Percentiles rank a stretch among this genome's conserved stretches.
Conservation (phyloP, 2,113 vertebrate genomes). For the Scopus umbretta region DNA sequence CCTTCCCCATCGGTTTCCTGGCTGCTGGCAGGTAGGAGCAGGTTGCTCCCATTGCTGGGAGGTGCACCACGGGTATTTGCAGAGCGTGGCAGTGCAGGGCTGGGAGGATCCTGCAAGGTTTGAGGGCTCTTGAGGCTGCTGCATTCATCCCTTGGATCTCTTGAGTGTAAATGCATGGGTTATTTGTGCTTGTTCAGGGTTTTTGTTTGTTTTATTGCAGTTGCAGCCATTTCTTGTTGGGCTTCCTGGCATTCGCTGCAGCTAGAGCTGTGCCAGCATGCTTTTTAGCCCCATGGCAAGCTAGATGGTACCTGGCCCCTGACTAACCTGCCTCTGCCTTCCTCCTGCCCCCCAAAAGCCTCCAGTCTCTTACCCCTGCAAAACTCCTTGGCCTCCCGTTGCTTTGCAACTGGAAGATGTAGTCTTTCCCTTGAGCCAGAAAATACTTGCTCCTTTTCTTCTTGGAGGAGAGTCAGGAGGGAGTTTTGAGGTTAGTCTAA, state of each 20-base stretch:
- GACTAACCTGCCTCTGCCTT: not conserved
- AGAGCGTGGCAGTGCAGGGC: accelerated
- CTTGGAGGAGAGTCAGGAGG: not conserved
- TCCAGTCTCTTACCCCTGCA: not conserved
- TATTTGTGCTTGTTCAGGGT: not conserved
- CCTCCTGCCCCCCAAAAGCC: not conserved
- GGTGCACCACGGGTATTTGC: not conserved
- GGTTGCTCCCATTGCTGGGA: not conserved
- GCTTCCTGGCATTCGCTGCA: not conserved
- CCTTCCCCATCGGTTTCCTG: not conserved
- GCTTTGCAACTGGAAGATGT: constrained; percentile 17
- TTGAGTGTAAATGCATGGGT: not conserved
- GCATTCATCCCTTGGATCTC: not conserved
- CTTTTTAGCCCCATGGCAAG: not conserved
- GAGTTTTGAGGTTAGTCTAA: not conserved
- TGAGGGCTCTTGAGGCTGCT: not conserved
- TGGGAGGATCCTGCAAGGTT: not conserved
- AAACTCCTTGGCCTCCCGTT: not conserved
- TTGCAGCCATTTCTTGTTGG: not conserved
- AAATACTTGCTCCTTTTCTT: not conserved
- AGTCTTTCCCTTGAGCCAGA: not conserved
- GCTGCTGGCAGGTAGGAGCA: not conserved
- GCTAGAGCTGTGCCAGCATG: not conserved
- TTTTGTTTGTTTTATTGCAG: not conserved
- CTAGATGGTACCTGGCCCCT: not conserved